Evolutionary conservation across 2,113 vertebrate genomes (phyloP).

Genomic region (Pseudonaja textilis): DNA sequence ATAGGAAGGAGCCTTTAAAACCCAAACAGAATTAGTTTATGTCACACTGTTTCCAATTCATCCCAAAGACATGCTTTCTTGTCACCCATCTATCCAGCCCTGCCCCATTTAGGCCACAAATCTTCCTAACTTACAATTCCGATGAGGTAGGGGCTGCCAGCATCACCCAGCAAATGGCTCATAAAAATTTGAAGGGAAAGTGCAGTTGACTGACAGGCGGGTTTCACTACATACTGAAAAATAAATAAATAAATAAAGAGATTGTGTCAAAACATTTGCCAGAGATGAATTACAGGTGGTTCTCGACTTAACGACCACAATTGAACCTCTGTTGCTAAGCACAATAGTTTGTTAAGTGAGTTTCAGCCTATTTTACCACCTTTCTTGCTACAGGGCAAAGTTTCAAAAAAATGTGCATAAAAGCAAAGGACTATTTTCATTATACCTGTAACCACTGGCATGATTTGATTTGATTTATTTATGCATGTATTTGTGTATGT

Average conservation of each 20-base stretch:
- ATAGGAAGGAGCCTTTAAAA: neutral
- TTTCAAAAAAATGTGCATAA: neutral
- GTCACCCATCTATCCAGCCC: neutral
- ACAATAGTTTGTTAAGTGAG: neutral
- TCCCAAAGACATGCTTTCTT: neutral
- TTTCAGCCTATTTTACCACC: neutral
- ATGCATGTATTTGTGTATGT: too few relatives aligned
- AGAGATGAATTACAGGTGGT: neutral
- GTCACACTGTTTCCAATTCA: too few relatives aligned
- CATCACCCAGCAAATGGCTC: slow-evolving; percentile 82
- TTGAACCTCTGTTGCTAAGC: neutral
- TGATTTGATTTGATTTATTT: neutral
- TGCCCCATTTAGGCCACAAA: neutral
- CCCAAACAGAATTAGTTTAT: neutral
- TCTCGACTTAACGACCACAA: neutral
- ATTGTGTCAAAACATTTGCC: too few relatives aligned
- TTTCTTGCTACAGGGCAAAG: neutral
- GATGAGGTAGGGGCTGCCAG: slow-evolving; percentile 80
- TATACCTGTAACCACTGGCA: neutral
- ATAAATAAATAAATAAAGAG: slow-evolving; percentile 43
- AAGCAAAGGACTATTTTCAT: neutral
- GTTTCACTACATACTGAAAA: slow-evolving; percentile 80
- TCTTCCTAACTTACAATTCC: slow-evolving; percentile 71
- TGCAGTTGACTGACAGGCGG: slow-evolving; percentile 75
- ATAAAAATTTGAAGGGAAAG: slow-evolving; percentile 82